phyloP scores from a whole-genome alignment of 2,113 vertebrate species.

The Pluvialis apricaria region DNA sequence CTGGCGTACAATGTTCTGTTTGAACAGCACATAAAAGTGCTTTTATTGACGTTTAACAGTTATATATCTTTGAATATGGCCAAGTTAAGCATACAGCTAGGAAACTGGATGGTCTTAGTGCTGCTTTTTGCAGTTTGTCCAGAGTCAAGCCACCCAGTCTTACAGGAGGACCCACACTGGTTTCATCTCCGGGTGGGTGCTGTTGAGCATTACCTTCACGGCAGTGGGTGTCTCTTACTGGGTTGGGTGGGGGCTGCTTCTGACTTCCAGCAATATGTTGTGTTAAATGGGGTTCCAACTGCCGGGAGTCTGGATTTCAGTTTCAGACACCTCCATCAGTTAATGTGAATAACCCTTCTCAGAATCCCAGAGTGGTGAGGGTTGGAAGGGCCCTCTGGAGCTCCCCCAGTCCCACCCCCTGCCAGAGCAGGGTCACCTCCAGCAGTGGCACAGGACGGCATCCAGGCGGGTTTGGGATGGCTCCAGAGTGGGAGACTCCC shows the following conservation, averaged over 20 bases:
- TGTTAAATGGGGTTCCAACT: neutral
- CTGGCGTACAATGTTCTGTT: neutral
- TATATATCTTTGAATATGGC: neutral
- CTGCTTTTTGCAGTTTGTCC: neutral
- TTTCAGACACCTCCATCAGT: neutral
- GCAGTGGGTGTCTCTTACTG: neutral
- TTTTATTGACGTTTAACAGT: neutral
- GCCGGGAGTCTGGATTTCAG: neutral
- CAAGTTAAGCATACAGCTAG: neutral
- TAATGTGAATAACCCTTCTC: too few species aligned
- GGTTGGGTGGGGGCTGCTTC: neutral
- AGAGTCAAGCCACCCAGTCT: fast-evolving
- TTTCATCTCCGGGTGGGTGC: fast-evolving
- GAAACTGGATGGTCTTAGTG: neutral
- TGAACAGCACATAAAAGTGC: neutral
- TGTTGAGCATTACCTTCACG: neutral
- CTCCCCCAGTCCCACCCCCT: too few species aligned
- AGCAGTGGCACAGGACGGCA: too few species aligned
- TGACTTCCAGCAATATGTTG: too few species aligned
- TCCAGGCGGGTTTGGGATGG: too few species aligned
- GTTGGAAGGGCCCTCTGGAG: too few species aligned
- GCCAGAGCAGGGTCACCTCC: too few species aligned
- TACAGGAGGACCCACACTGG: fast-evolving
- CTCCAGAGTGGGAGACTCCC: too few species aligned
- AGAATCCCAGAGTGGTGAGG: too few species aligned